Base-by-base conservation (phyloP, 92 coral and sea anemone species). In the Scolanthus callimorphus region DNA sequence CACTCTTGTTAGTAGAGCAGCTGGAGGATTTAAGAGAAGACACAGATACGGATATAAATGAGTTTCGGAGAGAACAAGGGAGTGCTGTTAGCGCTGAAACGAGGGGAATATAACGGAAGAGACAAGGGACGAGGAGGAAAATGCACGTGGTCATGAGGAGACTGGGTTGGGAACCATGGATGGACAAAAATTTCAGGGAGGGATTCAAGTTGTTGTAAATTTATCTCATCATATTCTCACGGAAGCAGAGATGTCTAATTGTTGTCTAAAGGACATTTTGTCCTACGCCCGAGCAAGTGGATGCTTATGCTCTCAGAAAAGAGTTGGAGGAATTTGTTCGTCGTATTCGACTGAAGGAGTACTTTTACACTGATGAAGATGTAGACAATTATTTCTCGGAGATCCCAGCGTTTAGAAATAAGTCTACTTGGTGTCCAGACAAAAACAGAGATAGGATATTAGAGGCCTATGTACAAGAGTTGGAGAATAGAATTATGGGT, bases 381-480 rank as follows among this genome's bases (percentile, higher is more conserved):
- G n/a, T n/a, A n/a, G n/a, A n/a, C n/a, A n/a, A n/a, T n/a, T n/a
- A n/a, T n/a, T n/a, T n/a, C n/a, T n/a, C n/a, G n/a, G n/a, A n/a
- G n/a, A n/a, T n/a, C n/a, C n/a, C n/a, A n/a, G n/a, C n/a, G n/a
- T n/a, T n/a, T n/a, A n/a, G n/a, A n/a, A n/a, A n/a, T n/a, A n/a
- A n/a, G n/a, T n/a, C n/a, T n/a, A n/a, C n/a, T n/a, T n/a, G n/a
- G n/a, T n/a, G n/a, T n/a, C n/a, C n/a, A n/a, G n/a, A n/a, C n/a
- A n/a, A n/a, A n/a, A n/a, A n/a, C n/a, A n/a, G n/a, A n/a, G n/a
- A n/a, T n/a, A n/a, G n/a, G n/a, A n/a, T n/a, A n/a, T n/a, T 59
- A 20, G 67, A 70, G 34, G 67, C 67, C n/a, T 66, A 53, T 9
- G 63, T 1, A 52, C n/a, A 29, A 20, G 59, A 20, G 2, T 19